Evolutionary conservation across 2,888 invertebrate species (phyloP), one percentile per base, ranked within the genome.

Genomic region (Euspilapteryx auroguttella): DNA sequence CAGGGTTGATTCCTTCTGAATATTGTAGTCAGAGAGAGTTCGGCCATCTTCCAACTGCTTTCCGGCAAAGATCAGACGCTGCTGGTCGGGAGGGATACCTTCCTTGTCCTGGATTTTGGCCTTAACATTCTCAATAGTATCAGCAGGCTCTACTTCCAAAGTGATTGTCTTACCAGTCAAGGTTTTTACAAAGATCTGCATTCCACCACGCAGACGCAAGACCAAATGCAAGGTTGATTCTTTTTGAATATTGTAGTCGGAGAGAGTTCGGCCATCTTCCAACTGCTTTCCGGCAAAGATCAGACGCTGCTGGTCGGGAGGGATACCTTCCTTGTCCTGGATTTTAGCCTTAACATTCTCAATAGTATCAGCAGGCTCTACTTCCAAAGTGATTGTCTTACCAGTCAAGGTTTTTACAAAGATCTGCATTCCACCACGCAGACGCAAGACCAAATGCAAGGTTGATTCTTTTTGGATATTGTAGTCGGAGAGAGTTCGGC

Each of bases 281-380:
- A 55, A 31, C 26, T 55, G 55, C 15, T 55, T 55, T 22, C n/a
- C n/a, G n/a, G n/a, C n/a, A n/a, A n/a, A n/a, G n/a, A n/a, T n/a
- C n/a, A n/a, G n/a, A n/a, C n/a, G n/a, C n/a, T n/a, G n/a, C n/a
- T n/a, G n/a, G n/a, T n/a, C n/a, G n/a, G n/a, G n/a, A n/a, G n/a
- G n/a, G n/a, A n/a, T n/a, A n/a, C n/a, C n/a, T n/a, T n/a, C n/a
- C n/a, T n/a, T n/a, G n/a, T n/a, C n/a, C n/a, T 55, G 55, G 27
- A 56, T 55, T 28, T 55, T 56, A 3, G 53, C 51, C 13, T 55
- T 54, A 0, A 54, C 54, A 41, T 54, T 54, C 17, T 54, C 54
- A 23, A 54, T 54, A 1, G 52, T 52, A 30, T 54, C 54, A 0
- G 54, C 47, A 1, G 52, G 35, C 9, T 54, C 54, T 1, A 51